Evolutionary conservation across 2,113 vertebrate genomes (phyloP).

Genomic region (Haemorhous mexicanus): DNA sequence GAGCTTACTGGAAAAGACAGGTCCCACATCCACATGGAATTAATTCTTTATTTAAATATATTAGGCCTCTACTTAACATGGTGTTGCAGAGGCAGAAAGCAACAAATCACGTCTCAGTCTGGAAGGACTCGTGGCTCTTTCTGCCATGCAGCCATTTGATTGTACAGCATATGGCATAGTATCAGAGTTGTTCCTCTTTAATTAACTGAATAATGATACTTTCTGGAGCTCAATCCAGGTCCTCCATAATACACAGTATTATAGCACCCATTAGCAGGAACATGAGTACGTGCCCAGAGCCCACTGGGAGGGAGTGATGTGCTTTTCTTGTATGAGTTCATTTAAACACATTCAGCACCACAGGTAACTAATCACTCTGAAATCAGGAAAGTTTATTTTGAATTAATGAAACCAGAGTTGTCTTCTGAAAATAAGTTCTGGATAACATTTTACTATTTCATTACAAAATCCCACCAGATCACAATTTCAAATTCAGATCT

Average conservation of each 20-base stretch:
- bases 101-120: not conserved
- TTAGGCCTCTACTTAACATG: not conserved
- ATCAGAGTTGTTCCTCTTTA: conserved; percentile 11
- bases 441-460: not conserved
- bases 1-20: not conserved
- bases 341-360: not conserved
- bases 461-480: not conserved
- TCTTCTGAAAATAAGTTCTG: not conserved
- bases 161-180: not conserved
- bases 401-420: not conserved
- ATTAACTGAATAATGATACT: not conserved
- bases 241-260: not conserved
- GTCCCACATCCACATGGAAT: not conserved
- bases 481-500: not conserved
- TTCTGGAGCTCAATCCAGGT: not conserved
- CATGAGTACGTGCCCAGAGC: not conserved
- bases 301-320: not conserved
- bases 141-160: not conserved
- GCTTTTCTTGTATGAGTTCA: not conserved
- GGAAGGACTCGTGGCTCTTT: not conserved
- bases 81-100: not conserved
- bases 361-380: not conserved
- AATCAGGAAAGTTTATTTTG: not conserved
- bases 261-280: not conserved
- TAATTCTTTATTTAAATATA: not conserved